Percentiles rank a stretch among this genome's conserved stretches.
Evolutionary conservation across 2,888 invertebrate species (phyloP).

Genomic region (Luperina testacea): DNA sequence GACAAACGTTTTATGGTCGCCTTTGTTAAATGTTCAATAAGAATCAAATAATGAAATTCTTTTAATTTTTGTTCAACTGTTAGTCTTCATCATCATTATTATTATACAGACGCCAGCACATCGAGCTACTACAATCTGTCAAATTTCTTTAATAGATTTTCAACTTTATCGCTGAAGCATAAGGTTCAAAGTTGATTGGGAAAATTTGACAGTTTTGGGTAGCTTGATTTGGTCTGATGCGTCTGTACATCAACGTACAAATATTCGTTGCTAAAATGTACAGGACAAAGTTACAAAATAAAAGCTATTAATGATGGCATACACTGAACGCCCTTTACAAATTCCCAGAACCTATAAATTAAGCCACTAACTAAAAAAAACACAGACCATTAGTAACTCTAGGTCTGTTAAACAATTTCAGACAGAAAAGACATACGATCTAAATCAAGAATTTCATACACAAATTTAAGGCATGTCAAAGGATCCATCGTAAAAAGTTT

Average conservation of each 20-base stretch:
- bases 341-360: constrained; percentile 26
- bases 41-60: not conserved
- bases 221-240: no score
- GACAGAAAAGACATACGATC: constrained; percentile 46
- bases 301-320: not conserved
- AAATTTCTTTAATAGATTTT: no score
- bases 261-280: not conserved
- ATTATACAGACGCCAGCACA: no score
- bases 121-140: no score
- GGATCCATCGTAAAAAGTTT: constrained; percentile 73
- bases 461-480: constrained; percentile 67
- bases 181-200: no score
- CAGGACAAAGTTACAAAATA: not conserved
- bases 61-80: not conserved
- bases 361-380: not conserved
- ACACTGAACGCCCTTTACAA: not conserved
- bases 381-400: constrained; percentile 20
- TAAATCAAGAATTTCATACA: constrained; percentile 46
- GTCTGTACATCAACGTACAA: not conserved
- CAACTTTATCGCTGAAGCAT: no score
- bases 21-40: not conserved
- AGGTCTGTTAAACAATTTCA: constrained; percentile 31
- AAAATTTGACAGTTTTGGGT: no score
- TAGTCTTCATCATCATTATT: not conserved
- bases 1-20: constrained; percentile 5